Conservation (phyloP, 2,113 vertebrate species). For the Polyodon spathula region DNA sequence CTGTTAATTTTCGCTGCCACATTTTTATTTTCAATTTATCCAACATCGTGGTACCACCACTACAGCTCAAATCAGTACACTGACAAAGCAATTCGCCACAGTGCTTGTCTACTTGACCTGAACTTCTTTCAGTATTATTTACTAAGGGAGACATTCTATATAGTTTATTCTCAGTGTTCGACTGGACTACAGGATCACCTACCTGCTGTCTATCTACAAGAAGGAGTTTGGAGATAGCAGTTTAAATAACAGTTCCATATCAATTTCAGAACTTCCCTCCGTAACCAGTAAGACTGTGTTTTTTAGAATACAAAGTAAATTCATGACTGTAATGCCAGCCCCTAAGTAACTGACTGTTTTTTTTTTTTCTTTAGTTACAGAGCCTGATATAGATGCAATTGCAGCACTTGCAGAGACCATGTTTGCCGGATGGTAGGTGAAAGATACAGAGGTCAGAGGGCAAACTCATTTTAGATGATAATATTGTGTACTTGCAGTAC, state of each 20-base stretch:
- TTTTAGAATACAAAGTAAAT: not conserved
- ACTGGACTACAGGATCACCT: slow-evolving; percentile 91
- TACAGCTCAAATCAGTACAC: too few relatives aligned
- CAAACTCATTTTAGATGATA: not conserved
- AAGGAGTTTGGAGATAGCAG: slow-evolving; percentile 80
- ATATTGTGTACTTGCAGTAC: too few relatives aligned
- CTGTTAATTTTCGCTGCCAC: not conserved
- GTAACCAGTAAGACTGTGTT: slow-evolving; percentile 53
- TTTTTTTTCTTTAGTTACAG: slow-evolving; percentile 50
- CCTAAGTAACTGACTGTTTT: too few relatives aligned
- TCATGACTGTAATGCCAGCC: not conserved
- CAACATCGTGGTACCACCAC: too few relatives aligned
- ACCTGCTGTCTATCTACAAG: slow-evolving; percentile 90
- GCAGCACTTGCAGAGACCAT: slow-evolving; percentile 85
- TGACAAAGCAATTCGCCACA: too few relatives aligned
- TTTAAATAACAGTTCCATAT: slow-evolving; percentile 45
- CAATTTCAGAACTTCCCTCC: slow-evolving; percentile 45
- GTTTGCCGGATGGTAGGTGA: slow-evolving; percentile 76
- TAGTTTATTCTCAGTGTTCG: slow-evolving; percentile 94
- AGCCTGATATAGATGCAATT: slow-evolving; percentile 87
- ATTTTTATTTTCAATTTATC: not conserved
- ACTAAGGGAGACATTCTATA: slow-evolving; percentile 12
- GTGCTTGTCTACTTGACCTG: too few relatives aligned
- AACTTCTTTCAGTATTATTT: too few relatives aligned
- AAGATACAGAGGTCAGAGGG: not conserved